Conservation (phyloP, 2,113 vertebrate species). For the Xyrauchen texanus region DNA sequence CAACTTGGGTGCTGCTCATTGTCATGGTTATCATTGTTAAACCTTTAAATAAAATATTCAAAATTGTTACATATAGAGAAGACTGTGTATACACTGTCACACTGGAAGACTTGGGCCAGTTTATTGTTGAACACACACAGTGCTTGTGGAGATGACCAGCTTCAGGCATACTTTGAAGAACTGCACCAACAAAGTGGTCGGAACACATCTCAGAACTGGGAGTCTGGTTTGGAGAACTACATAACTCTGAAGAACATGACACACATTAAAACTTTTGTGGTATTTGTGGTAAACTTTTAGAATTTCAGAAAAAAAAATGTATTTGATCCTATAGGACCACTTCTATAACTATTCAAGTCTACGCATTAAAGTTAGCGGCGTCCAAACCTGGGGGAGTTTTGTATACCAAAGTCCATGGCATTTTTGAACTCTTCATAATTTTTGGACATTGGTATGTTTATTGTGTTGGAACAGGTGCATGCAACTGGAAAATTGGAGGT, state of each 20-base stretch:
- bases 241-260: constrained; percentile 4
- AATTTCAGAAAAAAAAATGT: no score
- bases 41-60: no score
- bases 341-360: no score
- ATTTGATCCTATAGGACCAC: no score
- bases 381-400: constrained; percentile 7
- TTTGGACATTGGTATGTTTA: constrained; percentile 13
- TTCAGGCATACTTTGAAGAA: constrained; percentile 3
- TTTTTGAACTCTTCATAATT: constrained; percentile 7
- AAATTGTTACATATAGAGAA: no score
- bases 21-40: no score
- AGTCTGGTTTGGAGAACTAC: not conserved
- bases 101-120: not conserved
- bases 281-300: no score
- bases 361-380: no score
- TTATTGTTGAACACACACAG: not conserved
- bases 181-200: not conserved
- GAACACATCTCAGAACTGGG: not conserved
- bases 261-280: not conserved
- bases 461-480: constrained; percentile 6
- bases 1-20: no score
- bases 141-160: not conserved
- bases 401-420: constrained; percentile 4
- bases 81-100: not conserved
- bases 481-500: not conserved